These are phyloP conservation scores for Dasyornis broadbenti DNA, from an alignment of 2,113 vertebrate genomes.

Conservation along the genomic window DNA sequence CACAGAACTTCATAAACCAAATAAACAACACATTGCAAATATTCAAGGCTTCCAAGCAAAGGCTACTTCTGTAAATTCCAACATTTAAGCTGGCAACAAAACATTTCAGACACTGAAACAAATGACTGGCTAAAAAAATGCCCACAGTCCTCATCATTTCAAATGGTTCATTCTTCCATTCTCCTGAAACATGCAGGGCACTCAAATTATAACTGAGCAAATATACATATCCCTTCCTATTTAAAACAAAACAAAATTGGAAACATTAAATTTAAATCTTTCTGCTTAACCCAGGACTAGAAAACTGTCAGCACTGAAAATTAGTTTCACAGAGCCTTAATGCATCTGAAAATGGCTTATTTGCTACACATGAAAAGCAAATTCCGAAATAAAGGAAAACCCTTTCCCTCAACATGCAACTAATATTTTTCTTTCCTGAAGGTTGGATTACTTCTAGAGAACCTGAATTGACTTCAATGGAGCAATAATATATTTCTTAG, in stretches of 20 bases:
- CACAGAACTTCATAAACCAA: constrained; percentile 18
- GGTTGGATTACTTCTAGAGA: constrained; percentile 39
- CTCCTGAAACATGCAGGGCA: neutral
- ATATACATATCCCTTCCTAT: neutral
- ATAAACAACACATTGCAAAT: constrained; percentile 19
- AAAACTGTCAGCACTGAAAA: constrained; percentile 25
- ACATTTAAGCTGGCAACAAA: neutral
- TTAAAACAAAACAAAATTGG: neutral
- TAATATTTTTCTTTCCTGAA: constrained; percentile 53
- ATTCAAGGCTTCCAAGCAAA: neutral
- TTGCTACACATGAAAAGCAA: constrained; percentile 33
- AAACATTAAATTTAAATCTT: neutral
- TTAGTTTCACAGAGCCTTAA: constrained; percentile 23
- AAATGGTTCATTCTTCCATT: neutral
- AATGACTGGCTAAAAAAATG: neutral
- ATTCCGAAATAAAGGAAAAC: constrained; percentile 2
- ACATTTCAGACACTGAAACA: neutral
- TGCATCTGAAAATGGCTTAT: constrained; percentile 16
- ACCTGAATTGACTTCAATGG: constrained; percentile 29
- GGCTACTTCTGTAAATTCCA: neutral
- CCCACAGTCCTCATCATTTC: fast-evolving
- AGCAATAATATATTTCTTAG: neutral
- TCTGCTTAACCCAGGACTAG: neutral
- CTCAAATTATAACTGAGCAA: neutral
- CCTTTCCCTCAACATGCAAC: neutral